A percentile compares a stretch with the other conserved stretches of the same genome.
Evolutionary conservation across 2,888 invertebrate species (phyloP).

Genomic region (Sipha maydis): DNA sequence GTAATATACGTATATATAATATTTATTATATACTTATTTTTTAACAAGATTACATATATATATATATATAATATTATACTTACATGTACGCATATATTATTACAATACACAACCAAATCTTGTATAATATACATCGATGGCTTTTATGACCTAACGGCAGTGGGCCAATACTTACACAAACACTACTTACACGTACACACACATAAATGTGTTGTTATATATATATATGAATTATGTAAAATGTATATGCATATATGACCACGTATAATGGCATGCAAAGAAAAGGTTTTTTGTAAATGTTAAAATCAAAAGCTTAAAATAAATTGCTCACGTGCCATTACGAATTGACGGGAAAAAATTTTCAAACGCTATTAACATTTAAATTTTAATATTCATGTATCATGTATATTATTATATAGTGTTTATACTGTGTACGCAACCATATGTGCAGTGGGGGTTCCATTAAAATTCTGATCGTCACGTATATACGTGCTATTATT

Average conservation of each 20-base stretch:
- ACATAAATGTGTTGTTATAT: no score
- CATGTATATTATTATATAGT: no score
- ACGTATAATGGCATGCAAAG: neutral
- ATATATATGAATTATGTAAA: no score
- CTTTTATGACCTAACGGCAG: conserved; percentile 23
- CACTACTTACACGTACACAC: neutral
- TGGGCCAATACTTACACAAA: neutral
- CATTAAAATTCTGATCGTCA: conserved; percentile 33
- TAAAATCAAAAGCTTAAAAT: conserved; percentile 1
- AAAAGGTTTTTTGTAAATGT: neutral
- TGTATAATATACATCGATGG: neutral
- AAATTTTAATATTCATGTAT: no score
- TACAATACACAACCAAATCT: neutral
- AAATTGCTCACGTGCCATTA: neutral
- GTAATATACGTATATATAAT: no score
- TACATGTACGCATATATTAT: no score
- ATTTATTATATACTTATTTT: no score
- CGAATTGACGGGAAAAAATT: neutral
- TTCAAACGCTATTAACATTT: neutral
- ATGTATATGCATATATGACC: neutral
- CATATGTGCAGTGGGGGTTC: neutral
- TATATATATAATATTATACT: no score
- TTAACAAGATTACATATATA: no score
- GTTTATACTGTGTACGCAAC: neutral
- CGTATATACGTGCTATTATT: conserved; percentile 10